phyloP scores from a whole-genome alignment of 2,888 invertebrate genomes.

The Lutraria lutraria region DNA sequence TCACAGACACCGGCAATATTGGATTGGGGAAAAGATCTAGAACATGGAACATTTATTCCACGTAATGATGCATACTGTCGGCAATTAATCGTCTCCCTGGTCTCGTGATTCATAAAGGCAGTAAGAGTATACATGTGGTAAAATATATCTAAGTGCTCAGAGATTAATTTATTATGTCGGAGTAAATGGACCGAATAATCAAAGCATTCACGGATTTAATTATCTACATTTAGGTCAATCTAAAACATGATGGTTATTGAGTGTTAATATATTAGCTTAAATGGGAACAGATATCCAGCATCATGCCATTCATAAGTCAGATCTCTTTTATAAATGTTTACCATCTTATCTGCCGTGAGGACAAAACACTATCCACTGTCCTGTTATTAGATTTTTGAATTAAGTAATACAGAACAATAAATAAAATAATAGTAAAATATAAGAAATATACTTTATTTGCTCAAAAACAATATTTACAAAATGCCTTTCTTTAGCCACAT shows the following conservation, averaged over 20 bases:
- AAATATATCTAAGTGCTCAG: neutral
- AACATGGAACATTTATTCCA: neutral
- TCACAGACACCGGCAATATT: neutral
- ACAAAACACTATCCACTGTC: too few species aligned
- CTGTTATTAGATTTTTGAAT: too few species aligned
- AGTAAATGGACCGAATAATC: neutral
- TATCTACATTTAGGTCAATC: neutral
- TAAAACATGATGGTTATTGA: neutral
- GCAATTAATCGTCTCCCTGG: neutral
- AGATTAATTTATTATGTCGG: too few species aligned
- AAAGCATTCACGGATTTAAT: neutral
- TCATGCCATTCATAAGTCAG: too few species aligned
- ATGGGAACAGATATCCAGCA: too few species aligned
- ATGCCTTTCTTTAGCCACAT: too few species aligned
- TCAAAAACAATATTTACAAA: too few species aligned
- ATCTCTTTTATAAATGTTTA: too few species aligned
- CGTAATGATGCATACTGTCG: neutral
- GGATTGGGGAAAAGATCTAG: neutral
- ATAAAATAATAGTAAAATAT: too few species aligned
- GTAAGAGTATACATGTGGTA: neutral
- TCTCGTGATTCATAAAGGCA: neutral
- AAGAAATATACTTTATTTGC: too few species aligned
- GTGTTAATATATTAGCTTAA: neutral
- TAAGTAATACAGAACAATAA: too few species aligned
- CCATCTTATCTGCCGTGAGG: too few species aligned